Conservation (phyloP, 1,140 invertebrate genomes). For the Himalopsyche phryganea region DNA sequence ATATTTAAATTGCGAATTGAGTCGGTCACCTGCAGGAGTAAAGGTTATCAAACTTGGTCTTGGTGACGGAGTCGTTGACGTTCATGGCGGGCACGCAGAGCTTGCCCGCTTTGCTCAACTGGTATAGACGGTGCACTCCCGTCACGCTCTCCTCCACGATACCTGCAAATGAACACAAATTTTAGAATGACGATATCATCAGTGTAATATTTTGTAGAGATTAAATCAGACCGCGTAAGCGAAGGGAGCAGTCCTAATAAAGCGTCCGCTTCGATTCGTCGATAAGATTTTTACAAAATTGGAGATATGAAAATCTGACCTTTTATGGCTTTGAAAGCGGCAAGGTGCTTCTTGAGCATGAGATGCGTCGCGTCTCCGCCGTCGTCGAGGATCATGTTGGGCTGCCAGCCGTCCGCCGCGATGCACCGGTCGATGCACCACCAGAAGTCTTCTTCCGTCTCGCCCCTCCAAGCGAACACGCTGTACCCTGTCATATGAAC, state of each 20-base stretch:
- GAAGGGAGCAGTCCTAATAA: too few species aligned
- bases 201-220: too few species aligned
- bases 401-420: slow-evolving; percentile 89
- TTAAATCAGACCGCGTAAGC: too few species aligned
- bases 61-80: slow-evolving; percentile 97
- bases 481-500: slow-evolving; percentile 73
- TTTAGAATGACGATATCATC: too few species aligned
- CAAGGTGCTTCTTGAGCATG: slow-evolving; percentile 95
- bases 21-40: slow-evolving; percentile 84
- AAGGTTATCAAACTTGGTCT: slow-evolving; percentile 98
- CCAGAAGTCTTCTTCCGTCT: slow-evolving; percentile 98
- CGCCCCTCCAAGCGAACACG: slow-evolving; percentile 93
- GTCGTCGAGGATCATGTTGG: slow-evolving; percentile 99
- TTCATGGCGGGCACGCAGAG: slow-evolving; percentile 98
- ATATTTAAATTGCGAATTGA: too few species aligned
- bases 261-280: too few species aligned
- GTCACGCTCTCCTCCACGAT: slow-evolving; percentile 98
- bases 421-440: slow-evolving; percentile 97
- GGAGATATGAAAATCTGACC: slow-evolving; percentile 54
- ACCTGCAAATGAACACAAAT: slow-evolving; percentile 52
- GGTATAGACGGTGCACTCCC: slow-evolving; percentile 94
- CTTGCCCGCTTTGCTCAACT: slow-evolving; percentile 92
- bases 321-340: slow-evolving; percentile 94
- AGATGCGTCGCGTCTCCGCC: slow-evolving; percentile 96
- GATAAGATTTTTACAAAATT: too few species aligned